Evolutionary conservation across 1,140 invertebrate genomes (phyloP), one percentile per base, ranked within the genome.

Genomic region (Agrypnia vestita): DNA sequence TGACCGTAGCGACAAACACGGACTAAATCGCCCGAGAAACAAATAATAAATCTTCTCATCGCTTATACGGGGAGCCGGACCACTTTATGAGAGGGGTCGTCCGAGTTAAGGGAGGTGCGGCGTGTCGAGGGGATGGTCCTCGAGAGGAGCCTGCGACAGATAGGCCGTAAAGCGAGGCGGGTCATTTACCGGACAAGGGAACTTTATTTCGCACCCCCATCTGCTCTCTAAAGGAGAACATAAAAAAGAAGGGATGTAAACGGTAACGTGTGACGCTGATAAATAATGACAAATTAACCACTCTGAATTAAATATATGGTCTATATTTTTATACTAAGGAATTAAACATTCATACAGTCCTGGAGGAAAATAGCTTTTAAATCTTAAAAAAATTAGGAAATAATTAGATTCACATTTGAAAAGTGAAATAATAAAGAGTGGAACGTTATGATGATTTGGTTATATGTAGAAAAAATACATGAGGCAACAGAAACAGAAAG

Each of bases 121-220:
- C 55, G 21, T 59, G 55, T 59, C 15, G 55, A 59, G 55, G 25
- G 55, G 17, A 3, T 6, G 15, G 25, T 64, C 61, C 61, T 64
- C 61, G 9, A 35, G 25, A 64, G 21, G 61, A 64, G n/a, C 9
- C 61, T 64, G 61, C 61, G 61, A 64, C 61, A 35, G 61, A 64
- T 64, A n/a, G 25, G 35, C 61, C 61, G 35, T 64, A 64, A 64
- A 64, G 61, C 25, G 61, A 64, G 19, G 19, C 61, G 61, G 61
- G 61, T 64, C 61, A 64, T 64, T 64, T 64, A 64, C 61, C 25
- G 61, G 61, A 43, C 61, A 44, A 43, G 61, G 61, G 61, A 64
- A 64, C 19, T 64, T 64, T 64, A 64, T 64, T 64, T 64, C 35
- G 11, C 61, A 64, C 61, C 61, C 61, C 61, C 19, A 35, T 64